A percentile compares a stretch with the other conserved stretches of the same genome.
Conservation (phyloP, 2,113 vertebrate genomes). For the Cheirogaleus medius region DNA sequence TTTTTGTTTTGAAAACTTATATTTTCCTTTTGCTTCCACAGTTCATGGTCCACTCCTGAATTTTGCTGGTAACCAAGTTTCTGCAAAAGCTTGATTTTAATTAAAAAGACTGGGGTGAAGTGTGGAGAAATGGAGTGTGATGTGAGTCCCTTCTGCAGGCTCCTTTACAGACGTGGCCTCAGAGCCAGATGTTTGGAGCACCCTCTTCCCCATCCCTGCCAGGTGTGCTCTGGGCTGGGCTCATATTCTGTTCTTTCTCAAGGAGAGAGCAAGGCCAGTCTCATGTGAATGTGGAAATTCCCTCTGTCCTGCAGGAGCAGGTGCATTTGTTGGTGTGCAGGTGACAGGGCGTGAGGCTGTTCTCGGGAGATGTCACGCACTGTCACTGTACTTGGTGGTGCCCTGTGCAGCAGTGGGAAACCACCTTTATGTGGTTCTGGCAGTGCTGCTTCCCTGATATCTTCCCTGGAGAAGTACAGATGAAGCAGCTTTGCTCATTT, state of each 20-base stretch:
- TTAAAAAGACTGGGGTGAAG: neutral
- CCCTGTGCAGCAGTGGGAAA: neutral
- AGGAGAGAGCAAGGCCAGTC: neutral
- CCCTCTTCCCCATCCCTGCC: accelerated
- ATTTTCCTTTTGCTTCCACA: neutral
- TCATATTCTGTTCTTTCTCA: neutral
- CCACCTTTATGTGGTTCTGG: neutral
- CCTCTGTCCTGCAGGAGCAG: neutral
- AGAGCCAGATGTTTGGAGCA: neutral
- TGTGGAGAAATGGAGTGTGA: neutral
- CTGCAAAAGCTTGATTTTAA: constrained; percentile 32
- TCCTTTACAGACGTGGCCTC: neutral
- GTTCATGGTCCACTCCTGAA: neutral
- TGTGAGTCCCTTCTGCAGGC: neutral
- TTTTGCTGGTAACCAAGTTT: neutral
- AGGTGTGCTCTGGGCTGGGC: neutral
- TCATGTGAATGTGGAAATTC: neutral
- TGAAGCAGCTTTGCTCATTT: neutral
- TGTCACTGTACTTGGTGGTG: neutral
- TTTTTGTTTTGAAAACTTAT: neutral
- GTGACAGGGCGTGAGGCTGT: neutral
- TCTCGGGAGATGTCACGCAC: neutral
- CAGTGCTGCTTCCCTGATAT: neutral
- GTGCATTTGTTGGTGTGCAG: neutral
- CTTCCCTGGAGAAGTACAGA: neutral